A percentile compares a stretch with the other conserved stretches of the same genome.
phyloP scores from a whole-genome alignment of 2,888 invertebrate species.

The Cataglyphis albicans region DNA sequence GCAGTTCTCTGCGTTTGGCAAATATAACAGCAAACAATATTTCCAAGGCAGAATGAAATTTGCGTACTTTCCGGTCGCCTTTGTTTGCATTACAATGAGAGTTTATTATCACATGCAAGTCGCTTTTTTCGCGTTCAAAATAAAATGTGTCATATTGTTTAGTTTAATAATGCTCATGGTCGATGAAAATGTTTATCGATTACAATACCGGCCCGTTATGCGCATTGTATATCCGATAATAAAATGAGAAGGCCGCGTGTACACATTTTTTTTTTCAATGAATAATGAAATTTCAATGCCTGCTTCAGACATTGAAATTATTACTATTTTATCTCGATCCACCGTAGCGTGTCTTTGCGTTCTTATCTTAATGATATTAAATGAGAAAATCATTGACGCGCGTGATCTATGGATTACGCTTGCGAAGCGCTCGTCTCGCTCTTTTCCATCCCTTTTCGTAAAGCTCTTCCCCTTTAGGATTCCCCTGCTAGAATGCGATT shows the following conservation, averaged over 20 bases:
- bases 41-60: slow-evolving; percentile 35
- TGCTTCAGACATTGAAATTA: background rate
- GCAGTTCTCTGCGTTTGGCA: slow-evolving; percentile 7
- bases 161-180: slow-evolving; percentile 12
- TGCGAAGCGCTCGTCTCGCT: background rate
- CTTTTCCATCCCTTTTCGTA: background rate
- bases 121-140: background rate
- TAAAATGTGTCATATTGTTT: slow-evolving; percentile 15
- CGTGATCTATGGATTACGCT: slow-evolving; percentile 1
- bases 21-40: slow-evolving; percentile 24
- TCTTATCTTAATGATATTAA: slow-evolving; percentile 33
- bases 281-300: background rate
- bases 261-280: background rate
- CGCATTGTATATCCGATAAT: background rate
- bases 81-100: slow-evolving; percentile 23
- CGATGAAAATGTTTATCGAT: slow-evolving; percentile 18
- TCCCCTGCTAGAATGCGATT: slow-evolving; percentile 24
- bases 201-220: background rate
- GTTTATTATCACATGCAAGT: slow-evolving; percentile 21
- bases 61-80: slow-evolving; percentile 4
- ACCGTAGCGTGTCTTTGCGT: background rate
- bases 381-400: slow-evolving; percentile 30
- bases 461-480: background rate
- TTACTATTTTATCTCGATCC: background rate
- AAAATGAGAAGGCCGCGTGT: background rate